These are phyloP conservation scores for Beroe forskalii DNA, from an alignment of 37 sponge, comb jelly and placozoan genomes.

Conservation along the genomic window DNA sequence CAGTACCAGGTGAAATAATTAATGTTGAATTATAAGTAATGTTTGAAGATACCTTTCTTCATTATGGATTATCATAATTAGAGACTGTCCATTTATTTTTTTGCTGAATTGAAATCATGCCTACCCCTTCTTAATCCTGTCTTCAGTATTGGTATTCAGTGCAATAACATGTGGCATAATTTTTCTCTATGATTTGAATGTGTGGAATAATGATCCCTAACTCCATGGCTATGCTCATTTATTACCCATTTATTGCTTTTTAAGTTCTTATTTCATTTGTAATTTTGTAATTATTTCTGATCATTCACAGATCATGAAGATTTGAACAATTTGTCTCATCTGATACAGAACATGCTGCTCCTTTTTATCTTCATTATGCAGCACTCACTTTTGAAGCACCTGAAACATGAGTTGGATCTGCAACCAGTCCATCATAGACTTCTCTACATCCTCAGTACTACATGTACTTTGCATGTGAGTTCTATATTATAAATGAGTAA, in stretches of 20 bases:
- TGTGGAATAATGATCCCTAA: too few relatives aligned
- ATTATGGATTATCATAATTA: too few relatives aligned
- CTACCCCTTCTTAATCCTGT: too few relatives aligned
- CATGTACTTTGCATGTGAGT: conserved; percentile 24
- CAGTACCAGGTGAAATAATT: too few relatives aligned
- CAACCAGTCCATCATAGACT: conserved; percentile 1
- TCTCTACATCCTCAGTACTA: background rate
- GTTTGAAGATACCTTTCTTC: too few relatives aligned
- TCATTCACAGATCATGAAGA: background rate
- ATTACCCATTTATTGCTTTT: background rate
- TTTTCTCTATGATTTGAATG: too few relatives aligned
- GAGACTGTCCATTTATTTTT: too few relatives aligned
- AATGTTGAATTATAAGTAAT: too few relatives aligned
- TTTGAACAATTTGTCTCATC: background rate
- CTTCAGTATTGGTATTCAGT: too few relatives aligned
- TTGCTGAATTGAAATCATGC: too few relatives aligned
- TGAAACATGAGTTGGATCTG: conserved; percentile 6
- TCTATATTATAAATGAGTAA: background rate
- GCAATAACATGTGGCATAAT: too few relatives aligned
- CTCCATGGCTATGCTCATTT: too few relatives aligned
- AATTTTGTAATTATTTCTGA: background rate
- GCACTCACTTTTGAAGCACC: conserved; percentile 1
- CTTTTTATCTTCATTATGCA: conserved; percentile 1
- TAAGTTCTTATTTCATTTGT: background rate
- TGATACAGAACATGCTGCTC: conserved; percentile 21